These are phyloP conservation scores for Ictalurus furcatus DNA, from an alignment of 2,113 vertebrate species.

Conservation along the genomic window DNA sequence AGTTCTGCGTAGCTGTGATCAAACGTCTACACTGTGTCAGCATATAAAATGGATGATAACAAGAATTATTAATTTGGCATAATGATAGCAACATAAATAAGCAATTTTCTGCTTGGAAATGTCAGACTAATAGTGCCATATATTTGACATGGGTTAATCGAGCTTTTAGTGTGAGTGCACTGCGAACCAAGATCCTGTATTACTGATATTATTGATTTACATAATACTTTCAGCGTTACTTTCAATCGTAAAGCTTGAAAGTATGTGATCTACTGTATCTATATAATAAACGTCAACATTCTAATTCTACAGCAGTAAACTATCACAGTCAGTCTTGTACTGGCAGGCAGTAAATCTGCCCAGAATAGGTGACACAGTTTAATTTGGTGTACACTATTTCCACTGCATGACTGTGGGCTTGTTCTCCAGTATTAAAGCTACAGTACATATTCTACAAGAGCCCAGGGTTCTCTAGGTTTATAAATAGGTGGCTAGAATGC, in stretches of 20 bases:
- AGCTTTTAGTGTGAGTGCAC: constrained; percentile 10
- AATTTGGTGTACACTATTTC: constrained; percentile 38
- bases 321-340: background rate
- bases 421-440: constrained; percentile 51
- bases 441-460: constrained; percentile 56
- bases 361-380: constrained; percentile 8
- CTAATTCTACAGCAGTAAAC: background rate
- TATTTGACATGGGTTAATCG: constrained; percentile 9
- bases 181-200: background rate
- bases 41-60: constrained; percentile 21
- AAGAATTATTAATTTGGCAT: constrained; percentile 31
- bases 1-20: constrained; percentile 4
- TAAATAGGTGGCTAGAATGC: constrained; percentile 75
- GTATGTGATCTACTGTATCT: background rate
- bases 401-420: constrained; percentile 44
- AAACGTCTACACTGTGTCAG: constrained; percentile 18
- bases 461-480: constrained; percentile 64
- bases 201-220: constrained; percentile 6
- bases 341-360: constrained; percentile 4
- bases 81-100: constrained; percentile 34
- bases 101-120: constrained; percentile 34
- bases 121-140: constrained; percentile 31
- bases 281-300: background rate
- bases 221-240: background rate
- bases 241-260: background rate